Evolutionary conservation across 2,797 vertebrate species (phyloP).

Genomic region (Sarcoramphus papa): DNA sequence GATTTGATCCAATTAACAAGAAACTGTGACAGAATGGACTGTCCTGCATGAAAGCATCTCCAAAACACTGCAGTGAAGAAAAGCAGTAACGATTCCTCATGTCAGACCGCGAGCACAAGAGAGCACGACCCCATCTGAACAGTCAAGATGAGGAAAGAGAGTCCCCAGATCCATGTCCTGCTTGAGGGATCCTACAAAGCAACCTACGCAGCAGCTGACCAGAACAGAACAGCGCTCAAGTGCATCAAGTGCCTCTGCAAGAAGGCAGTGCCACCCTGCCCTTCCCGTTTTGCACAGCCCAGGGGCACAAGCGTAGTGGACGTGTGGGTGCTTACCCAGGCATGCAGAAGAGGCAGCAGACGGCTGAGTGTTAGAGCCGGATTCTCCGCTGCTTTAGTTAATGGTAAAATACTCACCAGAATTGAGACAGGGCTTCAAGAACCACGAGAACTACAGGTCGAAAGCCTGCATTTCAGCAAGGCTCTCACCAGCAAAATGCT

Average conservation of each 20-base stretch:
- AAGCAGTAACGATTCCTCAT: neutral
- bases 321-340: accelerated
- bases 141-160: neutral
- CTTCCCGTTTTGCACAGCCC: neutral
- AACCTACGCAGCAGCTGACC: neutral
- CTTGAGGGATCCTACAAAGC: neutral
- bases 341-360: neutral
- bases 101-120: neutral
- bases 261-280: neutral
- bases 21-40: neutral
- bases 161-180: neutral
- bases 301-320: neutral
- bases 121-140: neutral
- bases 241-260: no score
- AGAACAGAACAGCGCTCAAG: accelerated
- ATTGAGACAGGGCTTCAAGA: neutral
- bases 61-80: neutral
- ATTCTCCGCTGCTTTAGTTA: neutral
- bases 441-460: accelerated
- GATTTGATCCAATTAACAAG: neutral
- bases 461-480: neutral
- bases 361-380: neutral
- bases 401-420: neutral
- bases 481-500: neutral
- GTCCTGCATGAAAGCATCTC: neutral